Conservation (phyloP, 2,888 invertebrate species). For the Capitulum mitella region DNA sequence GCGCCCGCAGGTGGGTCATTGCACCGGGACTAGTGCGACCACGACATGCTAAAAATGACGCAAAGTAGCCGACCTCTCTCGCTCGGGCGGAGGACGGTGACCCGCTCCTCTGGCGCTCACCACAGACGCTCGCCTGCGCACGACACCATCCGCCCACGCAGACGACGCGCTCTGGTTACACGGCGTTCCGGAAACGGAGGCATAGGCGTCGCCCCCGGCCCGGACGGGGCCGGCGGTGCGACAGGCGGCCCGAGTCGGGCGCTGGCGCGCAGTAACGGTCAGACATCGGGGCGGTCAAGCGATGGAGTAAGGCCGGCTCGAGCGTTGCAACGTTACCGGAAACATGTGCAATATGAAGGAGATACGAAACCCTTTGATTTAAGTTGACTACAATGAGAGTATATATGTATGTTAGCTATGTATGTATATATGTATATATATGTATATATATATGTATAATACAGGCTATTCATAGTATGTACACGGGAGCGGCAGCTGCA, state of each 20-base stretch:
- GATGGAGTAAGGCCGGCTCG: neutral
- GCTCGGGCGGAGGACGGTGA: too few species aligned
- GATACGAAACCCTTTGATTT: constrained; percentile 24
- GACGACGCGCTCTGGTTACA: neutral
- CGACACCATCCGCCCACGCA: too few species aligned
- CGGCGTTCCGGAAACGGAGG: neutral
- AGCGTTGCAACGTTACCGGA: neutral
- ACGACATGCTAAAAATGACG: neutral
- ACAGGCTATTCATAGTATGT: constrained; percentile 24
- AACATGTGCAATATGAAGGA: constrained; percentile 3
- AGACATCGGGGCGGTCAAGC: neutral
- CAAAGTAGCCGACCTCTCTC: too few species aligned
- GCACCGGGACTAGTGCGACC: too few species aligned
- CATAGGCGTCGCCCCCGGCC: neutral
- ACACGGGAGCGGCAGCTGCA: neutral
- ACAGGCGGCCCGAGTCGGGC: neutral
- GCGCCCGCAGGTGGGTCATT: too few species aligned
- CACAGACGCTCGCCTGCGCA: too few species aligned
- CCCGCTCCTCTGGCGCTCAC: too few species aligned
- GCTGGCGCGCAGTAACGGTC: neutral
- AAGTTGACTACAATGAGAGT: constrained; percentile 25
- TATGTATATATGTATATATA: constrained; percentile 29
- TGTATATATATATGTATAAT: constrained; percentile 28
- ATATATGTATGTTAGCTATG: constrained; percentile 21
- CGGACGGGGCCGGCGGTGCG: neutral